Evolutionary conservation across 1,140 invertebrate genomes (phyloP), one percentile per base, ranked within the genome.

Genomic region (Lethrus apterus): DNA sequence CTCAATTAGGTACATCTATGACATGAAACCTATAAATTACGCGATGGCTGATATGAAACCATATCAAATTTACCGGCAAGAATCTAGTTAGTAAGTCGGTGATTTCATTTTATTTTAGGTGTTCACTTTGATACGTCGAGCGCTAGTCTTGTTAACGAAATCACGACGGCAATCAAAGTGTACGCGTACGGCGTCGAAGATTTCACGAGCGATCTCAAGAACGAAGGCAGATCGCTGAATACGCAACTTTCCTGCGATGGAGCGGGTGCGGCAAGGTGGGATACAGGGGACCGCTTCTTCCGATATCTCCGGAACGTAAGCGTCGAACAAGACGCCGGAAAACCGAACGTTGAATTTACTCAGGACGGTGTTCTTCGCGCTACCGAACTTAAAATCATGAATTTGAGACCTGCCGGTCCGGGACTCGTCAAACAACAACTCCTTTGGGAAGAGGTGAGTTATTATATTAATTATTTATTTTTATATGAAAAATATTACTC

Each of bases 371-470:
- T 90, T 43, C 69, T 93, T 10, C 81, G 83, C 62, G 81, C 86
- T 0, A 84, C 88, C 0, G 87, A 94, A 66, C 70, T 96, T 43
- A 88, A 91, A 69, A 92, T 96, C 48, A 87, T 94, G 84, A 96
- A 96, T 67, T 72, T 95, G 3, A 72, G 87, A 31, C 77, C 52
- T 26, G 38, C 38, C 4, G 79, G 86, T 1, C 83, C 84, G 10
- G 75, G 83, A 9, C 84, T 83, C 52, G 80, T 83, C 61, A 81
- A 84, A 64, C 79, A 86, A 64, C 73, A 89, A 10, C n/a, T n/a
- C n/a, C 79, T 86, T 14, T 96, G 92, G 92, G 89, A 93, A 63
- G 86, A 92, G 78, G 88, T 90, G 63, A 76, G 75, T n/a, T n/a
- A n/a, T n/a, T n/a, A n/a, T n/a, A n/a, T n/a, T n/a, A n/a, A n/a